These are phyloP conservation scores for Synergus umbraculus DNA, from an alignment of 2,888 invertebrate genomes.

Conservation along the genomic window DNA sequence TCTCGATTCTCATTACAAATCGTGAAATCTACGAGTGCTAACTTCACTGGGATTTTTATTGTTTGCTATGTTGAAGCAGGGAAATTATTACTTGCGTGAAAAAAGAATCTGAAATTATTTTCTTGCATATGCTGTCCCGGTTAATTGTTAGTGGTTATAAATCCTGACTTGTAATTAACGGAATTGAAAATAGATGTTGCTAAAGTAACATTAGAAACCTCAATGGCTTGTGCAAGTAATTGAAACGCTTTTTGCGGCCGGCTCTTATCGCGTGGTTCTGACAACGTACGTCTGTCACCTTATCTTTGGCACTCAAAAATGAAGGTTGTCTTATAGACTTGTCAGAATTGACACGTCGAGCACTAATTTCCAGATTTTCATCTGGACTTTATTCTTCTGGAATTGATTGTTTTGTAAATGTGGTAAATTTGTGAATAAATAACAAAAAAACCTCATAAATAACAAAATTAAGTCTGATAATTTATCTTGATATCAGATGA, in stretches of 20 bases:
- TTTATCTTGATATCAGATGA: neutral
- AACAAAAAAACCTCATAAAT: neutral
- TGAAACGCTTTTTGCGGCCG: slow-evolving; percentile 47
- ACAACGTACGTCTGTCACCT: slow-evolving; percentile 46
- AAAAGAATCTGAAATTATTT: neutral
- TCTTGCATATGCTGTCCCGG: neutral
- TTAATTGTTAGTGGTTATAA: slow-evolving; percentile 33
- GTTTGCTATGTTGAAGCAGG: neutral
- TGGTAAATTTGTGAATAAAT: neutral
- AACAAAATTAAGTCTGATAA: neutral
- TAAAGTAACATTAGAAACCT: slow-evolving; percentile 21
- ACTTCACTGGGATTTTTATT: neutral
- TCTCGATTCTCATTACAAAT: neutral
- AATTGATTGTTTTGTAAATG: neutral
- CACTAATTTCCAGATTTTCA: neutral
- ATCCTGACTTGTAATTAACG: slow-evolving; percentile 6
- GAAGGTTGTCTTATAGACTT: neutral
- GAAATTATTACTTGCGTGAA: neutral
- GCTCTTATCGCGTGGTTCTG: slow-evolving; percentile 47
- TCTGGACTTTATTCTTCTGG: neutral
- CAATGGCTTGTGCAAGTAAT: slow-evolving; percentile 42
- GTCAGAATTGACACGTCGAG: slow-evolving; percentile 4
- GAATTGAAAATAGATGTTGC: slow-evolving; percentile 21
- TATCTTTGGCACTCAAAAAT: slow-evolving; percentile 43
- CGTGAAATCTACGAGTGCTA: neutral